Evolutionary conservation across 2,888 invertebrate species (phyloP).

Genomic region (Zygothrica quintamaculata): DNA sequence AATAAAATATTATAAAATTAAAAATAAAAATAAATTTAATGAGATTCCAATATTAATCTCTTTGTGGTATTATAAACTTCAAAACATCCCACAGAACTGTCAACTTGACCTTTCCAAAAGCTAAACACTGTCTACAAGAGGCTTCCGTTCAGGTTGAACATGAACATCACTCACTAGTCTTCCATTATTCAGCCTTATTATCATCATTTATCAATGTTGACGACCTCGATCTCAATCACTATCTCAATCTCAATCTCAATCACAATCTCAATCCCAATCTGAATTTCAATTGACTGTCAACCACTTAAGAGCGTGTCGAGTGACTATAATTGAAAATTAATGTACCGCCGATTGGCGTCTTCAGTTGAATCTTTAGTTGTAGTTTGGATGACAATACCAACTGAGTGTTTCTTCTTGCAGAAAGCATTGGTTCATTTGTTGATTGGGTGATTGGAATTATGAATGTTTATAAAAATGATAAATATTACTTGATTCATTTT

Average conservation of each 20-base stretch:
- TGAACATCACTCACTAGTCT: conserved; percentile 13
- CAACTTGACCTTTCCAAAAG: conserved; percentile 21
- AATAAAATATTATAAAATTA: not conserved
- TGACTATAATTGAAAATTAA: conserved; percentile 61
- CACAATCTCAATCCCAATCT: conserved; percentile 39
- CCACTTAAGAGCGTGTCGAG: conserved; percentile 46
- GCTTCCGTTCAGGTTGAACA: conserved; percentile 8
- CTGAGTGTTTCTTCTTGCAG: conserved; percentile 10
- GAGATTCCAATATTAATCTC: not conserved
- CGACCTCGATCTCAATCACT: conserved; percentile 26
- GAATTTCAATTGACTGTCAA: conserved; percentile 44
- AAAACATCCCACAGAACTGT: not conserved
- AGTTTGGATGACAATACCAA: conserved; percentile 26
- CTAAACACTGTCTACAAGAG: conserved; percentile 4
- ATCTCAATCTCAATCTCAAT: conserved; percentile 29
- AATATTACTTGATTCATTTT: conserved; percentile 33
- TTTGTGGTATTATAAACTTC: not conserved
- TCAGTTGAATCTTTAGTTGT: conserved; percentile 27
- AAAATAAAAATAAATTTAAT: no score
- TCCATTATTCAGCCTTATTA: conserved; percentile 1
- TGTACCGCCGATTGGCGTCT: conserved; percentile 43
- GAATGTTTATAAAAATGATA: not conserved
- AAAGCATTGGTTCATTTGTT: no score
- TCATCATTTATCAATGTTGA: conserved; percentile 42
- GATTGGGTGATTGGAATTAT: no score